Evolutionary conservation across 1,140 invertebrate genomes (phyloP).

Genomic region (Venturia canescens): DNA sequence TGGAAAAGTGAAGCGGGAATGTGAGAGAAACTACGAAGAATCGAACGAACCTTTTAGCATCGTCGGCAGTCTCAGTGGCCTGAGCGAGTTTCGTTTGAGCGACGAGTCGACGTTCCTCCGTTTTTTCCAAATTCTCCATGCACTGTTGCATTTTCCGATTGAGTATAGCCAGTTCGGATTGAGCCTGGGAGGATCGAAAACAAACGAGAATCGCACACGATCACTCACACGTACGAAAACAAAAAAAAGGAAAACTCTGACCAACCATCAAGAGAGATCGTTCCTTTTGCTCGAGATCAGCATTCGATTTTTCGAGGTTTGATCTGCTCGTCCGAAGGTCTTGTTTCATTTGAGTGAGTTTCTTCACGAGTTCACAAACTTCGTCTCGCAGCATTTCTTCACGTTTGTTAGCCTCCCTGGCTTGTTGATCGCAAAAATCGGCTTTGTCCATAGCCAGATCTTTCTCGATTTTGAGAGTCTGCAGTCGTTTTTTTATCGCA

Average conservation of each 20-base stretch:
- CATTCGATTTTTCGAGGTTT: conserved; percentile 79
- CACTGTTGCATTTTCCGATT: conserved; percentile 88
- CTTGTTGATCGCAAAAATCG: conserved; percentile 84
- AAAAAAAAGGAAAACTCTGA: conserved; percentile 52
- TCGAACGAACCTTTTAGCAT: conserved; percentile 85
- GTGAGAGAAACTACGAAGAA: neutral
- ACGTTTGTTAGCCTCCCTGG: conserved; percentile 81
- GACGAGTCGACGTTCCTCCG: conserved; percentile 84
- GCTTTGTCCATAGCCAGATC: conserved; percentile 86
- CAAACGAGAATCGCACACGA: neutral
- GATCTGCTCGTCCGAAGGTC: conserved; percentile 82
- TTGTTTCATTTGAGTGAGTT: conserved; percentile 81
- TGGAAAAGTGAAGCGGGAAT: neutral
- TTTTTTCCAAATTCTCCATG: conserved; percentile 87
- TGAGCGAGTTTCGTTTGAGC: conserved; percentile 86
- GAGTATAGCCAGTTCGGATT: conserved; percentile 85
- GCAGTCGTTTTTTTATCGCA: conserved; percentile 90
- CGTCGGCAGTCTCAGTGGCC: conserved; percentile 88
- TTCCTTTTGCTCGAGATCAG: conserved; percentile 82
- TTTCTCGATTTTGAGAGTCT: conserved; percentile 88
- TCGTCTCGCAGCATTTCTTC: conserved; percentile 84
- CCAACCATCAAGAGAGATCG: conserved; percentile 80
- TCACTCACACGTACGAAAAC: neutral
- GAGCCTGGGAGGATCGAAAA: conserved; percentile 78
- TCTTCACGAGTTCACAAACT: conserved; percentile 82